A percentile compares a stretch with the other conserved stretches of the same genome.
Conservation (phyloP, 2,113 vertebrate species). For the Colinus virginianus region DNA sequence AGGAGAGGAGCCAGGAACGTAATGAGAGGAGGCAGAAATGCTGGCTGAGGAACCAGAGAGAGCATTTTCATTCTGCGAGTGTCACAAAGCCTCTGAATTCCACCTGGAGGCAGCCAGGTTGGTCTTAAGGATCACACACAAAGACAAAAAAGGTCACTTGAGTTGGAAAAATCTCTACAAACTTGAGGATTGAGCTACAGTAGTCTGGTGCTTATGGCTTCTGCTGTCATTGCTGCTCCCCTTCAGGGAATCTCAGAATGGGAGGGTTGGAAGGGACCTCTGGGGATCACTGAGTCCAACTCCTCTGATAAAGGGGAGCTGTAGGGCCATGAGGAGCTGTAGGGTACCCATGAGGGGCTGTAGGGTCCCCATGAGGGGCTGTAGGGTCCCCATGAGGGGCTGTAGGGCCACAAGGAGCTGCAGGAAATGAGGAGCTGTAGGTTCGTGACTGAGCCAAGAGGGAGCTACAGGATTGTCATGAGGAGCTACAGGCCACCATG, state of each 20-base stretch:
- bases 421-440: too few relatives aligned
- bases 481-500: too few relatives aligned
- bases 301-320: not conserved
- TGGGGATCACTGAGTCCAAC: not conserved
- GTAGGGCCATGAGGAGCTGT: too few relatives aligned
- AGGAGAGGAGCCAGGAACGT: not conserved
- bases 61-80: not conserved
- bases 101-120: not conserved
- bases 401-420: too few relatives aligned
- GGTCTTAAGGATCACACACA: not conserved
- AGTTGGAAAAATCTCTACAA: not conserved
- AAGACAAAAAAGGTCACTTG: not conserved
- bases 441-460: too few relatives aligned
- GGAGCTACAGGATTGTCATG: too few relatives aligned
- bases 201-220: not conserved
- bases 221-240: accelerated
- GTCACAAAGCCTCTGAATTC: not conserved
- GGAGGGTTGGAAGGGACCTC: not conserved
- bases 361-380: too few relatives aligned
- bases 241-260: not conserved
- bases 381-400: too few relatives aligned
- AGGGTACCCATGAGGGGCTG: too few relatives aligned
- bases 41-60: not conserved
- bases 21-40: not conserved
- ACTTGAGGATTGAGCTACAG: not conserved